phyloP scores from a whole-genome alignment of 2,113 vertebrate genomes.

The Gallinago paraguaiae region DNA sequence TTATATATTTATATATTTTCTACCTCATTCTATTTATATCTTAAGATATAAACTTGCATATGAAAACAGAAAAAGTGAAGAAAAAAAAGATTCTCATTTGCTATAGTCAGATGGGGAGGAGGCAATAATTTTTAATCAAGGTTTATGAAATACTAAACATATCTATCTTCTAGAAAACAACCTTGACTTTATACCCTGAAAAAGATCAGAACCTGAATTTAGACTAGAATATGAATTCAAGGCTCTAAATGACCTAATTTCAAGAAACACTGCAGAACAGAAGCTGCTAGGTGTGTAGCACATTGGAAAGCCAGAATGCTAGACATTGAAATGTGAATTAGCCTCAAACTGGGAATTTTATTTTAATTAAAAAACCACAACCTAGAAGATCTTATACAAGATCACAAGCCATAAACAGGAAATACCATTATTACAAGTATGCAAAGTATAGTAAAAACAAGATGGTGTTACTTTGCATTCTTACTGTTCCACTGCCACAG shows the following conservation, averaged over 20 bases:
- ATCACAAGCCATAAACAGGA: neutral
- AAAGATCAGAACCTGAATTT: neutral
- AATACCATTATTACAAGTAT: neutral
- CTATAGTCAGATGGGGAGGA: neutral
- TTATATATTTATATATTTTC: no score
- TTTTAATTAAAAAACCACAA: neutral
- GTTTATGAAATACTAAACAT: neutral
- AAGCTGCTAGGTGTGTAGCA: neutral
- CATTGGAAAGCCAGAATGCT: neutral
- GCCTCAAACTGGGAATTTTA: neutral
- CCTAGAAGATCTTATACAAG: neutral
- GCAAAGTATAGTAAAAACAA: neutral
- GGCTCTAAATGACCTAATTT: neutral
- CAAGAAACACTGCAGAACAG: neutral
- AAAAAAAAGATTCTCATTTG: neutral
- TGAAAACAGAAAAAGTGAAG: neutral
- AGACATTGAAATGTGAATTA: neutral
- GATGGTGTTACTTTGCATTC: neutral
- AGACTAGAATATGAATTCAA: neutral
- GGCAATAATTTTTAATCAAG: neutral
- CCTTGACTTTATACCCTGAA: neutral
- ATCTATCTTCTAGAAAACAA: neutral
- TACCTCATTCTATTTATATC: no score
- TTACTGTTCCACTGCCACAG: neutral
- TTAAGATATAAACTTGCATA: neutral